These are phyloP conservation scores for Brachionus asplanchnoidis DNA, from an alignment of 1,140 invertebrate genomes.

Conservation along the genomic window DNA sequence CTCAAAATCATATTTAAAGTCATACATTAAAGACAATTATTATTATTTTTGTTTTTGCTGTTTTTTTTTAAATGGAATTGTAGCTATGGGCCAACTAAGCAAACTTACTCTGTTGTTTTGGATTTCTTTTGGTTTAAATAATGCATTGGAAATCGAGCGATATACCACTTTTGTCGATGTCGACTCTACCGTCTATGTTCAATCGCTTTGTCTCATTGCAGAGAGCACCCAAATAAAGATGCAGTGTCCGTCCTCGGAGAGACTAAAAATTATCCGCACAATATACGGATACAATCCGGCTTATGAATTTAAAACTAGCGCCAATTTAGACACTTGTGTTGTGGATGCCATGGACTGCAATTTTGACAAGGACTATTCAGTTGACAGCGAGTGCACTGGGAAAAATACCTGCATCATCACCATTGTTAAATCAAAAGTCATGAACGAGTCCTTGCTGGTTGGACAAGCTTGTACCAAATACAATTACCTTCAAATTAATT, in stretches of 20 bases:
- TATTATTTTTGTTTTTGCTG: background rate
- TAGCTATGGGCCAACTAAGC: background rate
- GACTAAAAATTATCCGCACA: conserved; percentile 27
- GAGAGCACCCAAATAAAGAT: conserved; percentile 31
- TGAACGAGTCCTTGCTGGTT: background rate
- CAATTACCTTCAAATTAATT: conserved; percentile 38
- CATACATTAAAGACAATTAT: background rate
- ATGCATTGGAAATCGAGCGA: background rate
- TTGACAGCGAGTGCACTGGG: conserved; percentile 26
- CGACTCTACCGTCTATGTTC: conserved; percentile 9
- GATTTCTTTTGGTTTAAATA: background rate
- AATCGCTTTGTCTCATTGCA: conserved; percentile 8
- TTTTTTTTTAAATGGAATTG: conserved; percentile 14
- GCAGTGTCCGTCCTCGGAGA: background rate
- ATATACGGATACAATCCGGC: conserved; percentile 36
- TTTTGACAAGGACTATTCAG: conserved; percentile 30
- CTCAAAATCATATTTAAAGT: conserved; percentile 22
- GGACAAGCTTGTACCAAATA: conserved; percentile 9
- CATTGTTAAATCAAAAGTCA: background rate
- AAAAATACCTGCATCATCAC: conserved; percentile 23
- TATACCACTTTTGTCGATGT: conserved; percentile 25
- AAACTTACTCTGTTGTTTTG: background rate
- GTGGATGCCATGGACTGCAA: background rate
- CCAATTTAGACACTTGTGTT: background rate
- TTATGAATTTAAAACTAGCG: background rate